Conservation (phyloP, 2,797 vertebrate genomes). For the Pitangus sulphuratus region DNA sequence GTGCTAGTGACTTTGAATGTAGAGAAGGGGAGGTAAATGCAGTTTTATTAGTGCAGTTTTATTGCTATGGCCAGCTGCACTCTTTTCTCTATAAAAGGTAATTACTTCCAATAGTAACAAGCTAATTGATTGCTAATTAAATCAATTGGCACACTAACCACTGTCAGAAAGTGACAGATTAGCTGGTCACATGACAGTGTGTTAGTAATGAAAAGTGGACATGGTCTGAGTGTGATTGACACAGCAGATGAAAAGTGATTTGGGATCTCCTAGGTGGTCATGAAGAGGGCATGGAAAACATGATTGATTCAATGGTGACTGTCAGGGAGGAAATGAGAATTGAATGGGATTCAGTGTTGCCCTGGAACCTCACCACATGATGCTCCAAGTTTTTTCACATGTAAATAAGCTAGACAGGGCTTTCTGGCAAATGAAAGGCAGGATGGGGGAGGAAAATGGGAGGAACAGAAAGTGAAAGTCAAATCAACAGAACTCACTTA, state of each 20-base stretch:
- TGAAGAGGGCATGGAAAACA: conserved; percentile 84
- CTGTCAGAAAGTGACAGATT: conserved; percentile 94
- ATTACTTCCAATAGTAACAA: conserved; percentile 99
- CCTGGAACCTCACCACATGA: conserved; percentile 83
- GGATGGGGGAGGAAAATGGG: conserved; percentile 65
- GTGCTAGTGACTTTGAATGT: conserved; percentile 72
- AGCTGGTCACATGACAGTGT: conserved; percentile 82
- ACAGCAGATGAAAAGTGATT: conserved; percentile 82
- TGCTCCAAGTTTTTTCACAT: conserved; percentile 89
- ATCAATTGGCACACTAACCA: conserved; percentile 94
- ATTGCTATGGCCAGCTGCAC: conserved; percentile 97
- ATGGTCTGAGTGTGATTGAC: conserved; percentile 85
- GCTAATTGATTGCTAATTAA: conserved; percentile 99
- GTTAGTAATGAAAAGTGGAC: conserved; percentile 84
- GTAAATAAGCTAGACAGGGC: conserved; percentile 87
- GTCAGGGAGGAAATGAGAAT: conserved; percentile 88
- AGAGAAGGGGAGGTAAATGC: conserved; percentile 78
- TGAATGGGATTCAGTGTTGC: conserved; percentile 89
- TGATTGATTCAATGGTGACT: conserved; percentile 88
- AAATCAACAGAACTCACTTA: conserved; percentile 1
- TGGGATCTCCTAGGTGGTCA: conserved; percentile 81
- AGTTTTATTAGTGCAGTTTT: conserved; percentile 94
- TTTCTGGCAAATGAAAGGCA: conserved; percentile 77
- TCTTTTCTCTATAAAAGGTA: conserved; percentile 96
- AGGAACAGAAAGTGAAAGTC: conserved; percentile 62